Base-by-base conservation (phyloP, 2,888 invertebrate genomes). In the Cosmorhoe ocellata region DNA sequence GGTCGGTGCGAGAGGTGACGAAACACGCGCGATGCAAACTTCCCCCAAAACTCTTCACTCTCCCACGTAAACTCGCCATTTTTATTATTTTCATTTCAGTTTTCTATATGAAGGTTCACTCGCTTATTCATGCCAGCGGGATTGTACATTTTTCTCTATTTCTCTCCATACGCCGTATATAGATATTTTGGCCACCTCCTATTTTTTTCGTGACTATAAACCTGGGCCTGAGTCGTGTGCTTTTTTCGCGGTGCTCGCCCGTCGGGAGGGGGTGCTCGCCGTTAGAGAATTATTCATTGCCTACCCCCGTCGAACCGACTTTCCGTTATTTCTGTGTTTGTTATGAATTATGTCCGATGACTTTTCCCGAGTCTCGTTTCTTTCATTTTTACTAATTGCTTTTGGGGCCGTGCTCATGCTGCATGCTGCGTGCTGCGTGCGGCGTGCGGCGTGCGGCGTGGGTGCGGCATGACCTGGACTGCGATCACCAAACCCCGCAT, bases 251-350 rank as follows among this genome's bases (percentile, higher is more conserved):
- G 81, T 76, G 76, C 76, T 73, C 81, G 74, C 77, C 71, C 71
- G 71, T 67, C 63, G 77, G 70, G 74, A 77, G 75, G 86, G n/a
- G 86, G 84, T 79, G 87, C 85, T 84, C 85, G 84, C 87, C 84
- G 88, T 88, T 87, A 86, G 85, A 83, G 85, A 89, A 89, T 89
- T 89, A 90, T 90, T 89, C 89, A 90, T 90, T 88, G 89, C 89
- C 88, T 80, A 84, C 89, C 89, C 86, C 75, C 83, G 80, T 86
- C 84, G 81, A 87, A 87, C 84, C 76, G 82, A 84, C 84, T 84
- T 86, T 83, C 85, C 84, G 85, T 88, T 89, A 90, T 88, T 89
- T 88, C 81, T 88, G 86, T 87, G 86, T 87, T 88, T 88, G 89
- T 87, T 89, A 89, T 89, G 87, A 89, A 88, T 88, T 88, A 90